Base-by-base conservation (phyloP, 2,797 vertebrate genomes). In the Poeciliopsis presidionis region DNA sequence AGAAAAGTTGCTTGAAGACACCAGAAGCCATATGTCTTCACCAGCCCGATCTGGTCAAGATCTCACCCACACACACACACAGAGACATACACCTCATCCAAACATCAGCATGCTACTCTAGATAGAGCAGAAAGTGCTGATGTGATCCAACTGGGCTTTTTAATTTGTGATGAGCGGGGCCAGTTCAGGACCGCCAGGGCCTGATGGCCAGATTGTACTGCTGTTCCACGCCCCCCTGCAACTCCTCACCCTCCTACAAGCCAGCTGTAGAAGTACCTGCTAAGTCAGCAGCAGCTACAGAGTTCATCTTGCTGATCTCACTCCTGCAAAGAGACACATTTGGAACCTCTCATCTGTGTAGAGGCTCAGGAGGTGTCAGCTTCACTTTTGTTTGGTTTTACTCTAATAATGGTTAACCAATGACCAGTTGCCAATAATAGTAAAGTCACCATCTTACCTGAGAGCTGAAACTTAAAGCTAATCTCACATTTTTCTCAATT, bases 161-260 rank as follows among this genome's bases (percentile, higher is more conserved):
- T 88, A 91, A 92, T 93, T 93, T 90, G 82, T 91, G 88, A 93
- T 91, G 89, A 92, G 87, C 77, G 22, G 79, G 84, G 86, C 72
- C 86, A 53, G 89, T 65, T 65, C 28, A 18, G 89, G 87, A 78
- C 87, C 28, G n/a, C 47, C 46, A 6, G 76, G 86, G 88, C 84
- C 86, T 86, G 72, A 78, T 89, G 90, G 88, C 80, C 89, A 82
- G 86, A 85, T 90, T 86, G 88, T 39, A 39, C 36, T 39, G 36
- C 36, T 39, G 36, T 39, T 39, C 36, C 36, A 39, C 5, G 36
- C 36, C 82, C 79, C 69, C 16, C 25, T 28, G 25, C 53, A n/a
- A 11, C 53, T 1, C 1, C 7, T 53, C 22, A 53, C 22, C 22
- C 7, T 53, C 51, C 8, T 53, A 25, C 51, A 53, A 81, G 81